Percentiles rank a stretch among this genome's conserved stretches.
These are phyloP conservation scores for Penaeus chinensis DNA, from an alignment of 1,140 invertebrate genomes.

Conservation along the genomic window DNA sequence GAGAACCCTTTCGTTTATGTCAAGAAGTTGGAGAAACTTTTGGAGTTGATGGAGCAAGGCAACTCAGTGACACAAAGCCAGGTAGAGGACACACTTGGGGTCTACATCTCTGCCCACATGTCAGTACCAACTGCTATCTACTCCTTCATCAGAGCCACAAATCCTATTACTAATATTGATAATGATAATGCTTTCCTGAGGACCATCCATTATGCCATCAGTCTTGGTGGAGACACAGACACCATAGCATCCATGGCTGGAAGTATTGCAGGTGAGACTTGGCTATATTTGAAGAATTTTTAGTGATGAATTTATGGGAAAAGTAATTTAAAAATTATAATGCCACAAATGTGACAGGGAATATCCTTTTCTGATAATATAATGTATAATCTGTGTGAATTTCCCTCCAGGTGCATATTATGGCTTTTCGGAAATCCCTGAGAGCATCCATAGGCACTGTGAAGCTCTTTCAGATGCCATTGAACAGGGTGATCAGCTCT, in stretches of 20 bases:
- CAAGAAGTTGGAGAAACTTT: slow-evolving; percentile 70
- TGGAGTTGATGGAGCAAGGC: slow-evolving; percentile 69
- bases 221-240: slow-evolving; percentile 83
- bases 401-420: slow-evolving; percentile 72
- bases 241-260: slow-evolving; percentile 85
- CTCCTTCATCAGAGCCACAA: slow-evolving; percentile 76
- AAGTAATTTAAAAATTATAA: background rate
- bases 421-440: slow-evolving; percentile 75
- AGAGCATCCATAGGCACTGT: slow-evolving; percentile 74
- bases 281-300: background rate
- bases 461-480: slow-evolving; percentile 71
- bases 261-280: slow-evolving; percentile 74
- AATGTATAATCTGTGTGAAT: background rate
- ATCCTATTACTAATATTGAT: slow-evolving; percentile 73
- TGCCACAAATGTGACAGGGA: background rate
- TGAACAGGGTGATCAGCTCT: slow-evolving; percentile 70
- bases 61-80: slow-evolving; percentile 68
- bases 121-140: slow-evolving; percentile 84
- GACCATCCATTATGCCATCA: slow-evolving; percentile 78
- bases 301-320: background rate
- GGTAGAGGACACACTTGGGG: slow-evolving; percentile 74
- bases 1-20: slow-evolving; percentile 68
- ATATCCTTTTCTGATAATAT: background rate
- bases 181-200: slow-evolving; percentile 74
- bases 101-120: slow-evolving; percentile 75